These are phyloP conservation scores for Astyanax mexicanus DNA, from an alignment of 2,797 vertebrate genomes.

Conservation along the genomic window DNA sequence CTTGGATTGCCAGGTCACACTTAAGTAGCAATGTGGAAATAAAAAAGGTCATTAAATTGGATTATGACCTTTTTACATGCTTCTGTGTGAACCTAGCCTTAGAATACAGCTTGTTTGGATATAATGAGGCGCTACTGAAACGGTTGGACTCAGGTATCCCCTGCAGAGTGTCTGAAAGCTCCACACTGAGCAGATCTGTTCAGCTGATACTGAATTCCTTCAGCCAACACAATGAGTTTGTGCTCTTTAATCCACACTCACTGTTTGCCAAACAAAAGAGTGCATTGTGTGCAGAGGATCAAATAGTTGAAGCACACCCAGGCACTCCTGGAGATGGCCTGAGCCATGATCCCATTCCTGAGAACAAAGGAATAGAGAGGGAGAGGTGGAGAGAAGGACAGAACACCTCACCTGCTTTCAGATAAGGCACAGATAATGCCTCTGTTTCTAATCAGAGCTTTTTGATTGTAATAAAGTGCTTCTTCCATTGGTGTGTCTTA, in stretches of 20 bases:
- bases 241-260: constrained; percentile 51
- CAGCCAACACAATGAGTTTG: constrained; percentile 34
- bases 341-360: constrained; percentile 54
- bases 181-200: constrained; percentile 23
- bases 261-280: constrained; percentile 44
- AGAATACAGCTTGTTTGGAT: not conserved
- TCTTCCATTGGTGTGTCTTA: too few species aligned
- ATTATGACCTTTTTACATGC: too few species aligned
- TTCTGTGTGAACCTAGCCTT: too few species aligned
- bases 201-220: constrained; percentile 33
- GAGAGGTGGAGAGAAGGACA: constrained; percentile 29
- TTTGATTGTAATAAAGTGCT: not conserved
- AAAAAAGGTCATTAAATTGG: too few species aligned
- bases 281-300: constrained; percentile 56
- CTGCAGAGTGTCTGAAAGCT: constrained; percentile 15
- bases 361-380: constrained; percentile 54
- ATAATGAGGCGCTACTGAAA: not conserved
- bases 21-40: too few species aligned
- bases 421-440: constrained; percentile 33
- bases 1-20: too few species aligned
- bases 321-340: constrained; percentile 42
- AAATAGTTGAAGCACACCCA: constrained; percentile 64
- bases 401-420: constrained; percentile 36
- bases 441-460: not conserved
- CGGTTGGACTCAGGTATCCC: not conserved